Evolutionary conservation across 2,888 invertebrate genomes (phyloP).

Genomic region (Hedya salicella): DNA sequence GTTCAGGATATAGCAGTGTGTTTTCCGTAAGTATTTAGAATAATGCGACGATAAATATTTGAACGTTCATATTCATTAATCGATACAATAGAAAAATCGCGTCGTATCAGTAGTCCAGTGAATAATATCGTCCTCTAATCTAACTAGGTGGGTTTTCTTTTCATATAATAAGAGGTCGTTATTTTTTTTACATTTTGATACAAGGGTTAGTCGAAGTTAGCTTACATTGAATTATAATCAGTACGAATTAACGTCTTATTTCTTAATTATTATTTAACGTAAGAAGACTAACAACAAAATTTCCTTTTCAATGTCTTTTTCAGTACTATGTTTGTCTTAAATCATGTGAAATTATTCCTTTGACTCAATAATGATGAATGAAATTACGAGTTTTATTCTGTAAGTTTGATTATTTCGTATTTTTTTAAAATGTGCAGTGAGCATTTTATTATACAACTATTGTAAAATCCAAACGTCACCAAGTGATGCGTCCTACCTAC

Average conservation of each 20-base stretch:
- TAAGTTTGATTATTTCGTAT: constrained; percentile 48
- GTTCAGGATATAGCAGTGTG: constrained; percentile 17
- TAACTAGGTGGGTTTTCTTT: constrained; percentile 34
- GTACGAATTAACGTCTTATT: constrained; percentile 73
- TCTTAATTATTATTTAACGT: constrained; percentile 73
- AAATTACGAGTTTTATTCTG: constrained; percentile 26
- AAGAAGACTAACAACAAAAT: constrained; percentile 72
- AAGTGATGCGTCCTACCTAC: constrained; percentile 71
- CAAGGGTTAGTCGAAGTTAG: constrained; percentile 69
- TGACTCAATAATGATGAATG: constrained; percentile 45
- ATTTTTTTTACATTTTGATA: constrained; percentile 77
- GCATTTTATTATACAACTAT: constrained; percentile 65
- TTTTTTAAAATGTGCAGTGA: constrained; percentile 70
- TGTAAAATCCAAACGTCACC: constrained; percentile 78
- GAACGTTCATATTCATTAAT: constrained; percentile 30
- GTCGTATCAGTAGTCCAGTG: constrained; percentile 29
- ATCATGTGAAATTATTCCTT: constrained; percentile 51
- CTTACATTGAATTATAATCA: constrained; percentile 80
- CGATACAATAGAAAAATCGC: constrained; percentile 11
- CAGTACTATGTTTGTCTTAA: constrained; percentile 52
- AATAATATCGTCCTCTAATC: constrained; percentile 32
- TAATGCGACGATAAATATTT: constrained; percentile 22
- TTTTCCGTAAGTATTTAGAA: constrained; percentile 12
- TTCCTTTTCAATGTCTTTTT: constrained; percentile 59
- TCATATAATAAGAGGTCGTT: constrained; percentile 38